These are phyloP conservation scores for Achatina immaculata DNA, from an alignment of 1,140 invertebrate genomes.

Conservation along the genomic window DNA sequence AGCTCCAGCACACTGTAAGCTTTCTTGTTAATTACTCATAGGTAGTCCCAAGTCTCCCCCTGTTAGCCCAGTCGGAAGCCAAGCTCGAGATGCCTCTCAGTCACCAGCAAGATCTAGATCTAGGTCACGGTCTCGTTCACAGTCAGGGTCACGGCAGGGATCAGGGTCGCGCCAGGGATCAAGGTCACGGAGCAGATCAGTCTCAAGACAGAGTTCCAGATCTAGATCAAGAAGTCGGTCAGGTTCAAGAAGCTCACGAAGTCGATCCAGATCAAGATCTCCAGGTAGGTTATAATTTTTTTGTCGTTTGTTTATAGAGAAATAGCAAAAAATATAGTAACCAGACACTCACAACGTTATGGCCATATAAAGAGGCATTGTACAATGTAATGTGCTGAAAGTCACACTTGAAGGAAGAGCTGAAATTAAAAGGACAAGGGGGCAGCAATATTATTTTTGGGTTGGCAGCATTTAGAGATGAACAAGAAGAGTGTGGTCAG, in stretches of 20 bases:
- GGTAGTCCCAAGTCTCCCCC: conserved; percentile 36
- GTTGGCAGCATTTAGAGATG: too few relatives aligned
- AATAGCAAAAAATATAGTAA: not conserved
- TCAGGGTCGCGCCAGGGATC: conserved; percentile 28
- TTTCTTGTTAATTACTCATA: not conserved
- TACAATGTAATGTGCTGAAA: not conserved
- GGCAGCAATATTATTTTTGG: too few relatives aligned
- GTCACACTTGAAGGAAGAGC: not conserved
- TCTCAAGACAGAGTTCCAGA: conserved; percentile 22
- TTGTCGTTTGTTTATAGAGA: not conserved
- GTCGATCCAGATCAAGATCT: conserved; percentile 16
- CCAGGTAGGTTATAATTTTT: not conserved
- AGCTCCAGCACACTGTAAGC: too few relatives aligned
- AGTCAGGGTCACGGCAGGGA: conserved; percentile 36
- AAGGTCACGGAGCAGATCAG: conserved; percentile 33
- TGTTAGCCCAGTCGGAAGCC: conserved; percentile 43
- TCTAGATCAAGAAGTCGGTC: conserved; percentile 36
- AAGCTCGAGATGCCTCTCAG: conserved; percentile 40
- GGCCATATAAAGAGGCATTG: not conserved
- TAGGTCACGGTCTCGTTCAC: conserved; percentile 28
- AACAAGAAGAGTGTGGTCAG: too few relatives aligned
- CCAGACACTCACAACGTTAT: not conserved
- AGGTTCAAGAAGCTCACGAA: conserved; percentile 36
- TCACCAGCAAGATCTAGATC: conserved; percentile 40
- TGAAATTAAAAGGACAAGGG: not conserved